Conservation (phyloP, 2,888 invertebrate species). For the Herminia tarsipennalis region DNA sequence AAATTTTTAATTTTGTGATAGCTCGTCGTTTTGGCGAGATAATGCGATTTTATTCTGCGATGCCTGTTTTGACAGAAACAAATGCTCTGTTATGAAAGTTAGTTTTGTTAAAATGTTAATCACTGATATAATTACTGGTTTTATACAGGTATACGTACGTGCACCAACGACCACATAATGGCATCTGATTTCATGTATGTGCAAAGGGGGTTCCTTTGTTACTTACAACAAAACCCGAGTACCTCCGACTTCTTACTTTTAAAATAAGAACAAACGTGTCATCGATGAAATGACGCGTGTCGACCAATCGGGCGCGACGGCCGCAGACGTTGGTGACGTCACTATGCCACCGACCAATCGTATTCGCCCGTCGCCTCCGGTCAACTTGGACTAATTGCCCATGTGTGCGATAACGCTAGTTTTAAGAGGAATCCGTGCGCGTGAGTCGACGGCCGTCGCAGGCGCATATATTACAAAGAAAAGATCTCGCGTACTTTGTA, state of each 20-base stretch:
- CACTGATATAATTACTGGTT: conserved; percentile 47
- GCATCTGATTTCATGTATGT: conserved; percentile 62
- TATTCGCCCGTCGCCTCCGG: conserved; percentile 78
- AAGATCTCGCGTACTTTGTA: conserved; percentile 5
- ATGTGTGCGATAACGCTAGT: conserved; percentile 83
- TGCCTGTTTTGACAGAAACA: conserved; percentile 37
- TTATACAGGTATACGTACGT: conserved; percentile 38
- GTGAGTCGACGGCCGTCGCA: conserved; percentile 60
- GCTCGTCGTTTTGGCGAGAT: conserved; percentile 18
- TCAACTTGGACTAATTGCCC: conserved; percentile 85
- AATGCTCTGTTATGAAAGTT: conserved; percentile 23
- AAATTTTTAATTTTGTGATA: conserved; percentile 60
- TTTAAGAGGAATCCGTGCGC: conserved; percentile 78
- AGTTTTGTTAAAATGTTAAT: conserved; percentile 17
- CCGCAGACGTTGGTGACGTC: conserved; percentile 83
- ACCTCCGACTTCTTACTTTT: conserved; percentile 76
- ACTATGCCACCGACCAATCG: conserved; percentile 75
- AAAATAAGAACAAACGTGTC: conserved; percentile 85
- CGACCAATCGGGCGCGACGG: conserved; percentile 85
- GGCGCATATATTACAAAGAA: conserved; percentile 38
- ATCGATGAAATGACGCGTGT: conserved; percentile 85
- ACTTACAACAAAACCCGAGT: conserved; percentile 72
- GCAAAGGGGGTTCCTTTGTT: conserved; percentile 70
- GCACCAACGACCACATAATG: conserved; percentile 55
- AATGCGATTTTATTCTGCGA: conserved; percentile 25